Evolutionary conservation across 2,888 invertebrate genomes (phyloP).

Genomic region (Petrolisthes cinctipes): DNA sequence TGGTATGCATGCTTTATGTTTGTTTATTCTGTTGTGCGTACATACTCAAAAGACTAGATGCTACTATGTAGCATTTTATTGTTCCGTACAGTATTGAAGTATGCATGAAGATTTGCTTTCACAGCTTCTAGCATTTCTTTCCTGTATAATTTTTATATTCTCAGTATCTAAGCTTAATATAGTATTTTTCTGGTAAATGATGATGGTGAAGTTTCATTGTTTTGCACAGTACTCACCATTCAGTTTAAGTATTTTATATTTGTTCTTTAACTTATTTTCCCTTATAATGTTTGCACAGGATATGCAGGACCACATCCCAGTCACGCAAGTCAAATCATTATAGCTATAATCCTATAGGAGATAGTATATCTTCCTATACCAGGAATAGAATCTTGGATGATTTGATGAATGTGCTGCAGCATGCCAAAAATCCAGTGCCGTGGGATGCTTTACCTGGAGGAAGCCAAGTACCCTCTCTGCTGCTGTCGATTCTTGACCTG

Average conservation of each 20-base stretch:
- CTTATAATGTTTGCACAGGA: background rate
- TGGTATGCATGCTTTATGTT: too few species aligned
- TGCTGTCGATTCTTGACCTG: background rate
- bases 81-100: too few species aligned
- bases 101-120: too few species aligned
- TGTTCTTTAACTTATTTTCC: background rate
- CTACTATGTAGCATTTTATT: too few species aligned
- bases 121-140: too few species aligned
- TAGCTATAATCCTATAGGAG: background rate
- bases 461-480: background rate
- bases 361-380: background rate
- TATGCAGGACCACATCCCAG: background rate
- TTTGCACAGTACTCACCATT: background rate
- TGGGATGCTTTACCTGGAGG: slow-evolving; percentile 4
- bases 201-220: too few species aligned
- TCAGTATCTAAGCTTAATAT: too few species aligned
- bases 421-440: slow-evolving; percentile 4
- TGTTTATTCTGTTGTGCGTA: too few species aligned
- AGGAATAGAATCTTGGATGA: background rate
- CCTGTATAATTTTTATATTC: too few species aligned
- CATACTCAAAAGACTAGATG: too few species aligned
- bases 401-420: background rate
- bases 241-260: background rate
- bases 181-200: too few species aligned
- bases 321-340: too few species aligned